Percentiles rank a stretch among this genome's conserved stretches.
phyloP scores from a whole-genome alignment of 2,888 invertebrate genomes.

The Trissoscelio sp. region DNA sequence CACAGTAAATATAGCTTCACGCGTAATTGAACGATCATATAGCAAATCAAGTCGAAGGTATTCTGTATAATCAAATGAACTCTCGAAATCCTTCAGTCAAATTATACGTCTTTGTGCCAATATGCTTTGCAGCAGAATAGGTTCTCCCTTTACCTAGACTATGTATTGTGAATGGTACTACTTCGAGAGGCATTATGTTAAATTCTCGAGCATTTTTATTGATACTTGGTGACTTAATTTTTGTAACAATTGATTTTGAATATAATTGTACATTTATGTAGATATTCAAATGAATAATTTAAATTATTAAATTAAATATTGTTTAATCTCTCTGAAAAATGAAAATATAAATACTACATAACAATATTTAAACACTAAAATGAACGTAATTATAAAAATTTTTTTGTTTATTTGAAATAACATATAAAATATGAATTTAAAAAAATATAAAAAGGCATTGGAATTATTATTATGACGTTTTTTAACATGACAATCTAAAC shows the following conservation, averaged over 20 bases:
- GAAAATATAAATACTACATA: too few relatives aligned
- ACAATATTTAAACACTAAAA: too few relatives aligned
- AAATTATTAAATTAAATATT: too few relatives aligned
- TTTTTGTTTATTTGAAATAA: too few relatives aligned
- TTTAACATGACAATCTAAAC: too few relatives aligned
- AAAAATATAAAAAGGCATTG: too few relatives aligned
- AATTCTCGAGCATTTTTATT: constrained; percentile 8
- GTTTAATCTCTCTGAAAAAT: too few relatives aligned
- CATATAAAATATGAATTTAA: too few relatives aligned
- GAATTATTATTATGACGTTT: too few relatives aligned
- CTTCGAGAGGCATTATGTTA: not conserved
- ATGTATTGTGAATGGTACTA: not conserved
- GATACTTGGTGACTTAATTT: not conserved
- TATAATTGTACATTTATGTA: not conserved
- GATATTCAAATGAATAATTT: too few relatives aligned
- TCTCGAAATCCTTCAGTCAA: not conserved
- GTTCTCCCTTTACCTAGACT: not conserved
- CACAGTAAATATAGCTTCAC: constrained; percentile 1
- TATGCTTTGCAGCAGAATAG: not conserved
- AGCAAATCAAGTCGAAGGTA: not conserved
- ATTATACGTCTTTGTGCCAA: constrained; percentile 6
- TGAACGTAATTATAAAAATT: too few relatives aligned
- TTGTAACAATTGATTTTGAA: not conserved
- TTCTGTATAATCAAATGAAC: not conserved
- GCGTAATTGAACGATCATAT: constrained; percentile 20